Evolutionary conservation across 2,113 vertebrate genomes (phyloP).

Genomic region (Neopipo cinnamomea): DNA sequence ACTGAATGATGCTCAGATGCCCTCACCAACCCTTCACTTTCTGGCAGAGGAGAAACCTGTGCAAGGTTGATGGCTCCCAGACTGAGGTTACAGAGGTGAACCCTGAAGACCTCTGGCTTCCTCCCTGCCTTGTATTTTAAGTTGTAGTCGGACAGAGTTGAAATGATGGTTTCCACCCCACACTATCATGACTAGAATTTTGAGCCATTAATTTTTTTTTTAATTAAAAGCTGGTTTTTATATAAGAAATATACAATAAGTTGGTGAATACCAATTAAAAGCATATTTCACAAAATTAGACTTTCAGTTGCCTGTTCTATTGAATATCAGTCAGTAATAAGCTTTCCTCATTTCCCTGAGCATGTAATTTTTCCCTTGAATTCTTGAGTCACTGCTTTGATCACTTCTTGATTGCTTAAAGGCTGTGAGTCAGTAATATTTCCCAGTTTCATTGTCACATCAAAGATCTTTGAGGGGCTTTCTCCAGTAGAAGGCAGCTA

Average conservation of each 20-base stretch:
- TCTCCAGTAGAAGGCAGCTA: conserved; percentile 53
- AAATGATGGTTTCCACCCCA: neutral
- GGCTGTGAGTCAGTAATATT: conserved; percentile 60
- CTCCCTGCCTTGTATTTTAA: neutral
- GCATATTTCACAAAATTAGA: conserved; percentile 36
- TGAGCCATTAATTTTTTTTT: neutral
- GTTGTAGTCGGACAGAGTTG: neutral
- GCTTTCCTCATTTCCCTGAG: conserved; percentile 58
- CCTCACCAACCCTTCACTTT: neutral
- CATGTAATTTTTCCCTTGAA: conserved; percentile 48
- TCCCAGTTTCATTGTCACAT: conserved; percentile 33
- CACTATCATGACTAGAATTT: conserved; percentile 22
- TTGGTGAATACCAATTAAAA: conserved; percentile 42
- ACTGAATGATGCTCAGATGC: neutral
- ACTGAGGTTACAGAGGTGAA: neutral
- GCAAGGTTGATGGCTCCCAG: neutral
- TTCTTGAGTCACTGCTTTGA: conserved; percentile 55
- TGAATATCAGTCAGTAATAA: conserved; percentile 42
- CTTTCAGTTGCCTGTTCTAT: conserved; percentile 36
- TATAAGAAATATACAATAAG: conserved; percentile 46
- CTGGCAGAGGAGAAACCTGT: neutral
- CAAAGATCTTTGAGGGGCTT: conserved; percentile 53
- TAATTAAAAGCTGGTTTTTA: conserved; percentile 21
- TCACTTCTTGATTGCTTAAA: conserved; percentile 67
- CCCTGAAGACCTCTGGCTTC: neutral